Evolutionary conservation across 2,113 vertebrate genomes (phyloP).

Genomic region (Xyliphius kryptos): DNA sequence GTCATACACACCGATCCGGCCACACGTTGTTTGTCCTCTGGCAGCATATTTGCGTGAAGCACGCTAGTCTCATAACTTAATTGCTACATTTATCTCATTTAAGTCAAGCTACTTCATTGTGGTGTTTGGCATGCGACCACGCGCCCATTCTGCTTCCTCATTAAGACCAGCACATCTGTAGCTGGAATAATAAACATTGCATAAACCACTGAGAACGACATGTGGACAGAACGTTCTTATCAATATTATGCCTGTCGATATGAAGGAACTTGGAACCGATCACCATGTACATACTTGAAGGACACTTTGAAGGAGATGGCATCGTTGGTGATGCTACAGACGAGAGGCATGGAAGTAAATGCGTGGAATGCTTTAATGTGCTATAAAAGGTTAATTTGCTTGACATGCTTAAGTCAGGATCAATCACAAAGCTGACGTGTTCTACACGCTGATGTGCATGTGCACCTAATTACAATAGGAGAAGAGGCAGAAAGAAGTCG

Average conservation of each 20-base stretch:
- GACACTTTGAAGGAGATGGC: neutral
- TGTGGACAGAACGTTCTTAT: conserved; percentile 18
- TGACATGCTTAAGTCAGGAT: neutral
- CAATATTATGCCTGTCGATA: conserved; percentile 27
- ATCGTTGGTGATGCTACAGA: neutral
- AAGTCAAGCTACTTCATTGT: conserved; percentile 40
- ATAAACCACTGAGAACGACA: conserved; percentile 26
- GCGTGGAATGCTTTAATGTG: neutral
- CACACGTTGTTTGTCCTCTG: conserved; percentile 31
- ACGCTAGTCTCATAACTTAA: conserved; percentile 41
- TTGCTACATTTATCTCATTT: conserved; percentile 49
- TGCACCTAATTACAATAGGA: conserved; percentile 4
- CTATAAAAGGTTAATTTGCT: conserved; percentile 8
- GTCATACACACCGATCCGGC: neutral
- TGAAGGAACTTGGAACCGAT: neutral
- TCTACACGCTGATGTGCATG: neutral
- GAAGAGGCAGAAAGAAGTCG: no score
- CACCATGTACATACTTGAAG: conserved; percentile 1
- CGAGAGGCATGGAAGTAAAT: neutral
- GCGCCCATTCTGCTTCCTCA: conserved; percentile 40
- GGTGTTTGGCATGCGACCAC: conserved; percentile 39
- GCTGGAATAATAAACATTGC: conserved; percentile 31
- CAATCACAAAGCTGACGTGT: neutral
- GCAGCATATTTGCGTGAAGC: conserved; percentile 35
- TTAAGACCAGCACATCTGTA: conserved; percentile 33